Conservation (phyloP, 1,140 invertebrate genomes). For the Tribolium madens region DNA sequence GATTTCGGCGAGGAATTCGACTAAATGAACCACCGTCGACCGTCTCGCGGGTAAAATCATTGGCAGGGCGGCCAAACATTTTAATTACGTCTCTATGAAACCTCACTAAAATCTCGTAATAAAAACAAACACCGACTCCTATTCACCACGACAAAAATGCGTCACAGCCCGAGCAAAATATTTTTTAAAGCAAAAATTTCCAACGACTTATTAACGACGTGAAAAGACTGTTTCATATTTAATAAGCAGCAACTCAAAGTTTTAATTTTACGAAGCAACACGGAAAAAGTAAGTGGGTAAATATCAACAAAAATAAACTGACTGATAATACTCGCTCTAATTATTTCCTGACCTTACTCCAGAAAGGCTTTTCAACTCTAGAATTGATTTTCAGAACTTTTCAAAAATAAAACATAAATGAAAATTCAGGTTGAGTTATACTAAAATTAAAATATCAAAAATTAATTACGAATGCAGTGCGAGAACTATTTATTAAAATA, state of each 20-base stretch:
- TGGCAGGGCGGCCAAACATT: constrained; percentile 38
- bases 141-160: background rate
- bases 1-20: constrained; percentile 47
- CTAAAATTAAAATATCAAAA: no score
- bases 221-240: background rate
- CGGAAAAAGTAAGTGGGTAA: background rate
- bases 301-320: background rate
- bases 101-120: constrained; percentile 5
- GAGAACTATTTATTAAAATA: no score
- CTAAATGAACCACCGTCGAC: constrained; percentile 45
- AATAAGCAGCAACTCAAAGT: background rate
- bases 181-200: background rate
- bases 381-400: background rate
- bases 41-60: constrained; percentile 46
- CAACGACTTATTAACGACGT: background rate
- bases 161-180: background rate
- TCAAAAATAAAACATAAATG: background rate
- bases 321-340: background rate
- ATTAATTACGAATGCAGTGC: no score
- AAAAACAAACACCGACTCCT: constrained; percentile 1
- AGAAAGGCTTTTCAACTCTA: background rate
- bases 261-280: background rate
- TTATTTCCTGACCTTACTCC: background rate
- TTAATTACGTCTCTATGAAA: constrained; percentile 30
- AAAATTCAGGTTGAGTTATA: no score